These are phyloP conservation scores for Turnix velox DNA, from an alignment of 2,113 vertebrate genomes.

Conservation along the genomic window DNA sequence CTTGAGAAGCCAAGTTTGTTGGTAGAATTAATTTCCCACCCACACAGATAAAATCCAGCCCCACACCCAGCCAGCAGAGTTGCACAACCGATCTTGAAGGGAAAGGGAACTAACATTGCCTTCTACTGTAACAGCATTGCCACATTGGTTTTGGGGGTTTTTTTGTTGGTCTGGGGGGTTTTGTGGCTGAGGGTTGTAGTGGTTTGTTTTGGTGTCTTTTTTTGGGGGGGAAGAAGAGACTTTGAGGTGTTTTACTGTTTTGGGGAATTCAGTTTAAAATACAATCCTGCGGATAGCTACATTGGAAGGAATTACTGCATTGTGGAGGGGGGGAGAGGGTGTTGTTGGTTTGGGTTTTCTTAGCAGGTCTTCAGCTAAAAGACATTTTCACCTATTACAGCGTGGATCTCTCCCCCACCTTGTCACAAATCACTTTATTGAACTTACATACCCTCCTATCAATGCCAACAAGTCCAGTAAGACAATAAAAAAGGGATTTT, in stretches of 20 bases:
- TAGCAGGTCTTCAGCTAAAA: neutral
- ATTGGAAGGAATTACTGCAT: neutral
- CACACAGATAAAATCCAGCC: neutral
- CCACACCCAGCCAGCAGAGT: neutral
- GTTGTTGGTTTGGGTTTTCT: neutral
- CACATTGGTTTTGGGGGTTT: accelerated
- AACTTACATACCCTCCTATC: neutral
- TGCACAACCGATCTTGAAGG: neutral
- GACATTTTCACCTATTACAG: neutral
- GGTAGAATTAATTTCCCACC: neutral
- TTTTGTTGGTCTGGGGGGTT: neutral
- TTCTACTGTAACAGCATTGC: neutral
- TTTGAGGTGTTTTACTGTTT: neutral
- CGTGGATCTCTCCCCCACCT: neutral
- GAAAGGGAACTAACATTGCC: neutral
- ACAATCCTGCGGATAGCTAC: neutral
- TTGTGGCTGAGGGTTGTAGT: neutral
- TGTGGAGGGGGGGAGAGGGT: neutral
- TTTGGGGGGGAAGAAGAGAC: too few relatives aligned
- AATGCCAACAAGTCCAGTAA: neutral
- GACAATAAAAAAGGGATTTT: neutral
- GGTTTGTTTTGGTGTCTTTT: neutral
- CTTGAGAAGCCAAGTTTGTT: neutral
- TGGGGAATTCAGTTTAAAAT: neutral
- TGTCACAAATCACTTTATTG: neutral